Evolutionary conservation across 1,140 invertebrate genomes (phyloP), one percentile per base, ranked within the genome.

Genomic region (Mya arenaria): DNA sequence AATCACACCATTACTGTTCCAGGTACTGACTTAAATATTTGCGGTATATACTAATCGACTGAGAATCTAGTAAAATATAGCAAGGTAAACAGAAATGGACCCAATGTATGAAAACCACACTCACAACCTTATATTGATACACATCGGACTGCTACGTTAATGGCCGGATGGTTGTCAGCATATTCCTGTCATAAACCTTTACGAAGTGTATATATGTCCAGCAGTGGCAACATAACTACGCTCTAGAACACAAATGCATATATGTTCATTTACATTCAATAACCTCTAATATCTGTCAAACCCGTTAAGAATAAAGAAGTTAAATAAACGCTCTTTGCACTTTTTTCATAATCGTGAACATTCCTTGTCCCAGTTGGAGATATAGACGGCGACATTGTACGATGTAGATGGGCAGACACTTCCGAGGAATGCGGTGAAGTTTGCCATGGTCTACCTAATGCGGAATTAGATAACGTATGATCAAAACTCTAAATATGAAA

Each of bases 351-450:
- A 48, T 13, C 10, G 10, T 13, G 10, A 32, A 25, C 17, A 32
- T 23, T 63, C 17, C 4, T 63, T 10, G 30, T 68, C 48, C 30
- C 32, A 74, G 71, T 74, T 13, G 0, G 44, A 0, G 71, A 74
- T 74, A 10, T 5, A 6, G 71, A 74, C n/a, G 32, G 28, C 36
- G 60, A 77, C 23, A 19, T 44, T 39, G 56, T 77, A 28, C 28
- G 41, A 48, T 77, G 58, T 65, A 23, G 39, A 13, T 63, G 37
- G 25, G 36, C 58, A 77, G 8, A 63, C 5, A 32, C 17, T 10
- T 5, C 44, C 17, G 37, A 60, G 4, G 72, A 77, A 77, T 77
- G 73, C 65, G 73, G 37, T 10, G 30, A n/a, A 41, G 39, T 63
- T 5, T 77, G 73, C 41, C 1, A 19, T 39, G 44, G 66, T 30